These are phyloP conservation scores for Agapetus fuscipes DNA, from an alignment of 2,888 invertebrate species.

Conservation along the genomic window DNA sequence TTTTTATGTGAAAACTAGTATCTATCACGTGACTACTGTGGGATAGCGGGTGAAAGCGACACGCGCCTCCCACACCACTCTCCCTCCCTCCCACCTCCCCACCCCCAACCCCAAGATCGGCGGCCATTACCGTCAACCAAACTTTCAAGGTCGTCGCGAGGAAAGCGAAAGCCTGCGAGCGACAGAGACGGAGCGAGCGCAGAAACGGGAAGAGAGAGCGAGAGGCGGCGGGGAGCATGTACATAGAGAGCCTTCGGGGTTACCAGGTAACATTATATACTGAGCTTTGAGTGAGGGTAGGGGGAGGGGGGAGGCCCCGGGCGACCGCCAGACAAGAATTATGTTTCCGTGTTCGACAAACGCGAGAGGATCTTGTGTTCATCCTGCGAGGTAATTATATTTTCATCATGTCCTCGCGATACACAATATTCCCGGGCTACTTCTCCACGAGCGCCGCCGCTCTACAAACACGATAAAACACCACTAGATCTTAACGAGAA, in stretches of 20 bases:
- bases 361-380: too few relatives aligned
- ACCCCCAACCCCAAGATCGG: constrained; percentile 23
- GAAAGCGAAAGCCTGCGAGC: constrained; percentile 24
- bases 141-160: constrained; percentile 41
- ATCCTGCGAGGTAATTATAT: too few relatives aligned
- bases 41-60: constrained; percentile 4
- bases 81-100: constrained; percentile 4
- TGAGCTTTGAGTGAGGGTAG: constrained; percentile 8
- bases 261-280: constrained; percentile 22
- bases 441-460: too few relatives aligned
- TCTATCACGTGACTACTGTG: too few relatives aligned
- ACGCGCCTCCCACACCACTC: constrained; percentile 21
- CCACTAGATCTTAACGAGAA: too few relatives aligned
- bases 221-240: constrained; percentile 23
- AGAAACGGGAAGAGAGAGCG: constrained; percentile 10
- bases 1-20: too few relatives aligned
- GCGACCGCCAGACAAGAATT: constrained; percentile 6
- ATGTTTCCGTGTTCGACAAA: constrained; percentile 11
- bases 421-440: too few relatives aligned
- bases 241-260: constrained; percentile 16
- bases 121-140: constrained; percentile 26
- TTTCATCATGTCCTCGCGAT: too few relatives aligned
- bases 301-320: constrained; percentile 2
- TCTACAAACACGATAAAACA: too few relatives aligned
- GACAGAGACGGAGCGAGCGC: constrained; percentile 24